Evolutionary conservation across 2,888 invertebrate genomes (phyloP), one percentile per base, ranked within the genome.

Genomic region (Cyclophora albipunctata): DNA sequence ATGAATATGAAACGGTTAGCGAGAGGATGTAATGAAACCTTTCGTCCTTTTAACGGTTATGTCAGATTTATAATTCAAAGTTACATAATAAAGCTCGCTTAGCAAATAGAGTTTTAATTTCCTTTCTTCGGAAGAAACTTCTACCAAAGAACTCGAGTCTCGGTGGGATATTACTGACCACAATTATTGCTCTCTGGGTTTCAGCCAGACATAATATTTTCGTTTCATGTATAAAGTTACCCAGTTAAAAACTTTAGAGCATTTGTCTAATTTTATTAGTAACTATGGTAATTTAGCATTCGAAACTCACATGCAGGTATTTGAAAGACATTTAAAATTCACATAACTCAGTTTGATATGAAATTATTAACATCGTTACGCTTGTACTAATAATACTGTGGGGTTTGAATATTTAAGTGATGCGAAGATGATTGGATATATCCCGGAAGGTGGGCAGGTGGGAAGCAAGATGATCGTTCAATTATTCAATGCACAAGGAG

Each of bases 401-500:
- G 6, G 43, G 7, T 34, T 45, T 49, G 44, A 52, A 35, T 43
- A 53, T 54, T 52, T 46, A 53, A 42, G 44, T 41, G 53, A 57
- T 53, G 44, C 49, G 47, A 44, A 57, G 51, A 52, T 53, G 53
- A 60, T 57, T 53, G 52, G 49, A 57, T 52, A 54, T 49, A 49
- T 55, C 40, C 51, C 44, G 51, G 55, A 54, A 53, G 41, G 47
- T 41, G 45, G 37, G 51, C 57, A 58, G 65, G 64, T 72, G 63
- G 63, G 59, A 57, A 63, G 55, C 56, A 62, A 61, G 58, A 57
- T 62, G 60, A 62, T 69, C 60, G 60, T 71, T 70, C 63, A 66
- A 70, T 75, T 68, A 74, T 75, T 75, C 69, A 74, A 66, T 69
- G 62, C 67, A 58, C 48, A 45, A 50, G 45, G 54, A 69, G 56